phyloP scores from a whole-genome alignment of 2,797 vertebrate genomes.

The Peromyscus aztecus region DNA sequence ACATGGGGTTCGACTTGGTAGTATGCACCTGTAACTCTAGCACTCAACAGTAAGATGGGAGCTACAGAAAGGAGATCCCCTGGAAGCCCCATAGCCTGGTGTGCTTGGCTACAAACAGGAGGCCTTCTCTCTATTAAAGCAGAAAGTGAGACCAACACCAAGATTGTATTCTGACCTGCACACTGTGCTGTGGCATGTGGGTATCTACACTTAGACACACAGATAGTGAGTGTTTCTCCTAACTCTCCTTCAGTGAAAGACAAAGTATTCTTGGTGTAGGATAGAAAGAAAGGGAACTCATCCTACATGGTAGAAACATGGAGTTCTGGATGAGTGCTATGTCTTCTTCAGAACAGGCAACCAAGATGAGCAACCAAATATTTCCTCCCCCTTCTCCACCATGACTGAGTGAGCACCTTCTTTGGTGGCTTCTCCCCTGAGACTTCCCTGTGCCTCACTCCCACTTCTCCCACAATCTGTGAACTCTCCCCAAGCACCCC shows the following conservation, averaged over 20 bases:
- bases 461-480: neutral
- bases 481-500: neutral
- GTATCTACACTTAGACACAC: neutral
- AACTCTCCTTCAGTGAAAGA: neutral
- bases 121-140: neutral
- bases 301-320: neutral
- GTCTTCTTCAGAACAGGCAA: neutral
- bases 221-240: neutral
- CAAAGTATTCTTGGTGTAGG: neutral
- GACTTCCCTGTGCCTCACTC: accelerated
- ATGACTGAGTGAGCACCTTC: neutral
- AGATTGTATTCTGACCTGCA: neutral
- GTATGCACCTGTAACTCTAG: neutral
- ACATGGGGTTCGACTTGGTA: neutral
- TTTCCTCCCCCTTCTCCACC: neutral
- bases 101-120: neutral
- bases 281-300: neutral
- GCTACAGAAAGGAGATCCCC: too few species aligned
- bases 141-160: neutral
- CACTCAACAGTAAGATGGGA: neutral
- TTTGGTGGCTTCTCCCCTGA: neutral
- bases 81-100: neutral
- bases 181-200: neutral
- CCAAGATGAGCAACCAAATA: neutral
- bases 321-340: too few species aligned